Evolutionary conservation across 2,888 invertebrate genomes (phyloP).

Genomic region (Cataglyphis cursor): DNA sequence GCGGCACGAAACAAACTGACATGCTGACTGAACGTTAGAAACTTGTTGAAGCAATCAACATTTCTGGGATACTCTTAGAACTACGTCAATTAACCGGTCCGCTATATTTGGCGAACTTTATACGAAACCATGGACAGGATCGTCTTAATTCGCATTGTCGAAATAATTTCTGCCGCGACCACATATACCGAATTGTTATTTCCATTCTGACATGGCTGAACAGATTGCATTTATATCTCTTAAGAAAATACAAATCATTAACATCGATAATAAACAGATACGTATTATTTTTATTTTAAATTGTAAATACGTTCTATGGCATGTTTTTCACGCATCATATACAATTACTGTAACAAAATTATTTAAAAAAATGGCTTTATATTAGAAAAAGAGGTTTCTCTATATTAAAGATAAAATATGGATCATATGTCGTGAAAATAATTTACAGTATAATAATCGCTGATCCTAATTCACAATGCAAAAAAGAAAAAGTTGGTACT

Average conservation of each 20-base stretch:
- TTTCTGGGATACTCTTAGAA: constrained; percentile 74
- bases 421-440: not conserved
- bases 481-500: not conserved
- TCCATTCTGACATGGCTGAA: not conserved
- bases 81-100: constrained; percentile 72
- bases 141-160: constrained; percentile 68
- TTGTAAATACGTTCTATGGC: not conserved
- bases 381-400: not conserved
- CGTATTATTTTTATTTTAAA: not conserved
- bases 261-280: not conserved
- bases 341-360: not conserved
- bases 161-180: constrained; percentile 60
- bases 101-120: constrained; percentile 67
- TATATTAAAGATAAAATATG: not conserved
- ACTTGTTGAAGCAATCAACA: constrained; percentile 75
- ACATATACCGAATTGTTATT: constrained; percentile 23
- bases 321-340: not conserved
- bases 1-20: constrained; percentile 70
- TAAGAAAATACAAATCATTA: not conserved
- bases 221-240: not conserved
- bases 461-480: not conserved
- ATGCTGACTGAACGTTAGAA: constrained; percentile 72
- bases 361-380: not conserved
- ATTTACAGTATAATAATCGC: not conserved
- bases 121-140: constrained; percentile 63